Evolutionary conservation across 1,140 invertebrate species (phyloP).

Genomic region (Frieseomelitta varia): DNA sequence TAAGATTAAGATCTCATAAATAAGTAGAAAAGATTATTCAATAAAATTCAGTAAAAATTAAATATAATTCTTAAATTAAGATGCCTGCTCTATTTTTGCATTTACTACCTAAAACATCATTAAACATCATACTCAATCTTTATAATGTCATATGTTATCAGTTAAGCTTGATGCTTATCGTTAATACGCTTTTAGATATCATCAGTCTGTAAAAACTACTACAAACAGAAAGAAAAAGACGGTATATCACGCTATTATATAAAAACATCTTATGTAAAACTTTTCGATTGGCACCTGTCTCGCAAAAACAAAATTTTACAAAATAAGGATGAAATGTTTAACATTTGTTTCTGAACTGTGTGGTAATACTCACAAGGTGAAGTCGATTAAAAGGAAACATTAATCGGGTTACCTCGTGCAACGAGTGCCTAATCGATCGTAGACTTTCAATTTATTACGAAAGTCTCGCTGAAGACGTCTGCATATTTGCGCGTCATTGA

Average conservation of each 20-base stretch:
- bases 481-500: neutral
- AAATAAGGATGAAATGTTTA: neutral
- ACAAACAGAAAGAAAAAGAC: neutral
- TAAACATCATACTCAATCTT: neutral
- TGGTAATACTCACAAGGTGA: neutral
- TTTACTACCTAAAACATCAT: neutral
- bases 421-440: conserved; percentile 51
- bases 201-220: neutral
- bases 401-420: conserved; percentile 41
- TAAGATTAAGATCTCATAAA: neutral
- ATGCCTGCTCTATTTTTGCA: neutral
- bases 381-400: conserved; percentile 34
- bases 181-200: neutral
- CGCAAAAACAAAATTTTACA: neutral
- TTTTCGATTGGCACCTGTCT: neutral
- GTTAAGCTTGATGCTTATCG: neutral
- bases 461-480: conserved; percentile 43
- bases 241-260: neutral
- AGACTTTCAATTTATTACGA: conserved; percentile 74
- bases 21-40: neutral
- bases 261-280: too few relatives aligned
- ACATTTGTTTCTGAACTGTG: neutral
- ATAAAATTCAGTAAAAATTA: neutral
- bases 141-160: too few relatives aligned
- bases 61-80: neutral